These are phyloP conservation scores for Hippasteria phrygiana DNA, from an alignment of 53 echinoderm and acorn worm genomes.

Conservation along the genomic window DNA sequence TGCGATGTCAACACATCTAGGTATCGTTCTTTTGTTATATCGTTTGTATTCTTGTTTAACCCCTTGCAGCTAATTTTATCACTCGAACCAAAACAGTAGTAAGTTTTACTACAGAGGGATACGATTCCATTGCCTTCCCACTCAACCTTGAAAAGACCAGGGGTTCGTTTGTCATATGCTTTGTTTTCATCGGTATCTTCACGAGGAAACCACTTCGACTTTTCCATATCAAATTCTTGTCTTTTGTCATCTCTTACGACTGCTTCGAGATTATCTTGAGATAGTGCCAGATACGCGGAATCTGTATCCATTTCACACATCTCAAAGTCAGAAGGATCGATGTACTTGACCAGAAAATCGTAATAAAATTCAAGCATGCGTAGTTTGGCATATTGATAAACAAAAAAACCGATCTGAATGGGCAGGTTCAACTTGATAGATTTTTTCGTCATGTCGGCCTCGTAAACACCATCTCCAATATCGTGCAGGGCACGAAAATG, in stretches of 20 bases:
- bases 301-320: slow-evolving; percentile 79
- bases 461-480: not conserved
- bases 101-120: slow-evolving; percentile 60
- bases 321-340: slow-evolving; percentile 64
- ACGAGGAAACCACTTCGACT: slow-evolving; percentile 67
- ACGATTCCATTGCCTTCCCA: slow-evolving; percentile 67
- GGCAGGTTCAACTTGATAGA: slow-evolving; percentile 45
- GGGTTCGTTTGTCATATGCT: slow-evolving; percentile 54
- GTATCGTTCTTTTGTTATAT: slow-evolving; percentile 21
- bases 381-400: slow-evolving; percentile 76
- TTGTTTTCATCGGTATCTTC: slow-evolving; percentile 54
- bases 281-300: slow-evolving; percentile 72
- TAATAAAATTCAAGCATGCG: slow-evolving; percentile 77
- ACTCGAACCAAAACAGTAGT: slow-evolving; percentile 51
- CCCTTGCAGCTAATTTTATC: slow-evolving; percentile 55
- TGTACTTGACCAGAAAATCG: slow-evolving; percentile 63
- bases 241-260: slow-evolving; percentile 60
- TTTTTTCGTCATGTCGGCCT: slow-evolving; percentile 46
- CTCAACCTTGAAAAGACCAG: slow-evolving; percentile 66
- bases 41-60: slow-evolving; percentile 43
- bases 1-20: not conserved
- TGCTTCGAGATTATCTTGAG: slow-evolving; percentile 36
- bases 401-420: slow-evolving; percentile 67
- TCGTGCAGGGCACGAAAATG: not conserved
- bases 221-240: slow-evolving; percentile 39